phyloP scores from a whole-genome alignment of 1,140 invertebrate species.

The Diabrotica undecimpunctata region DNA sequence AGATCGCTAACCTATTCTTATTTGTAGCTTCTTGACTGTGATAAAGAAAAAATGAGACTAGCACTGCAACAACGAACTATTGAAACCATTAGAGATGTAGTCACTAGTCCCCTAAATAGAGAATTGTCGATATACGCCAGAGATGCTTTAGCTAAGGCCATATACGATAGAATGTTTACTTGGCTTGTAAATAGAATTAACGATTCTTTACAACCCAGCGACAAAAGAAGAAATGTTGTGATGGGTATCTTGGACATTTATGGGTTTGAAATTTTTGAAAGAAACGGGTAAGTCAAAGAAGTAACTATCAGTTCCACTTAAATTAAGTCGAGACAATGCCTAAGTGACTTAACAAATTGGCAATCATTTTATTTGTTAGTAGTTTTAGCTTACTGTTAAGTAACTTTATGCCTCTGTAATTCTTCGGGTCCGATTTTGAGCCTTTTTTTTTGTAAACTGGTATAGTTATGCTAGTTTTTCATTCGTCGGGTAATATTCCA shows the following conservation, averaged over 20 bases:
- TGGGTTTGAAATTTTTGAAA: conserved; percentile 89
- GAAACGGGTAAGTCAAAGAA: conserved; percentile 65
- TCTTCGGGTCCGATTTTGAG: too few species aligned
- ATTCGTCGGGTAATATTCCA: too few species aligned
- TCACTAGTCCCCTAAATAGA: conserved; percentile 70
- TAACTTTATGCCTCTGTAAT: too few species aligned
- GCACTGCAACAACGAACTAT: conserved; percentile 82
- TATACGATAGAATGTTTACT: conserved; percentile 84
- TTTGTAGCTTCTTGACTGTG: conserved; percentile 37
- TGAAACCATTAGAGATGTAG: conserved; percentile 76
- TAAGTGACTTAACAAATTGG: too few species aligned
- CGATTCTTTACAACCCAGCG: conserved; percentile 62
- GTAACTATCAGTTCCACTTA: too few species aligned
- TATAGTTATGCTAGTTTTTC: too few species aligned
- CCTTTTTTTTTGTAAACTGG: too few species aligned
- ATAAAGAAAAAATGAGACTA: conserved; percentile 53
- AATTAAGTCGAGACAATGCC: too few species aligned
- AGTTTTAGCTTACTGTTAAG: too few species aligned
- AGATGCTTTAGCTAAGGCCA: conserved; percentile 82
- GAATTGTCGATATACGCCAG: conserved; percentile 77
- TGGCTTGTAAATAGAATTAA: conserved; percentile 84
- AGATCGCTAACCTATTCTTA: background rate
- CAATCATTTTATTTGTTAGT: too few species aligned
- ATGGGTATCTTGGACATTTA: conserved; percentile 92
- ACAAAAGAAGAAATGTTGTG: conserved; percentile 57